Evolutionary conservation across 1,140 invertebrate species (phyloP), one percentile per base, ranked within the genome.

Genomic region (Euwallacea similis): DNA sequence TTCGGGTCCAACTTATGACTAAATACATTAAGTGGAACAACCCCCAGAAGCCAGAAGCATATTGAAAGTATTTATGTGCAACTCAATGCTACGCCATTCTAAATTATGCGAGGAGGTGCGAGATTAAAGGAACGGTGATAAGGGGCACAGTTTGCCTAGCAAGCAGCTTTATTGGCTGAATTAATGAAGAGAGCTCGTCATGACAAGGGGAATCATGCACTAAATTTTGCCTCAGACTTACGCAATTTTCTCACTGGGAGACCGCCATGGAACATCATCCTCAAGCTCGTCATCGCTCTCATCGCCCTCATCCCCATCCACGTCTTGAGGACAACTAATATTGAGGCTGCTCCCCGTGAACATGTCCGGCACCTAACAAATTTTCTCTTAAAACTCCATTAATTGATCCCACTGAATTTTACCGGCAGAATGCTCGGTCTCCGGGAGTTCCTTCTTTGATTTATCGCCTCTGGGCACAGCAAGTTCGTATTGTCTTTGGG

Each of bases 201-300:
- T 33, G 21, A 33, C 21, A 33, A 33, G 21, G 4, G 21, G 21
- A 33, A 33, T 33, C 21, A 33, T 33, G 21, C 21, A 33, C 21
- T 4, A 33, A 33, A 33, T 33, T 33, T 33, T 33, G 21, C 4
- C 21, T 33, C 15, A 56, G 16, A 87, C 92, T 92, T 88, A 94
- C 91, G 92, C 90, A 78, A 95, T 94, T 82, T 93, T 94, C 81
- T 95, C 93, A 54, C 92, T 93, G 0, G 92, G 91, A 3, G 92
- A 92, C 74, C 92, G 86, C 93, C 93, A 95, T 2, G 93, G 92
- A 33, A 94, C 93, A 70, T 95, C 92, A 76, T 94, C 93, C 44
- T 94, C 92, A 61, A 94, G 87, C 80, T 95, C 93, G 75, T 95
- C 93, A 75, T 94, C 93, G 75, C 92, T 94, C 75, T 93, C 92